Base-by-base conservation (phyloP, 2,113 vertebrate species). In the Neoarius graeffei region DNA sequence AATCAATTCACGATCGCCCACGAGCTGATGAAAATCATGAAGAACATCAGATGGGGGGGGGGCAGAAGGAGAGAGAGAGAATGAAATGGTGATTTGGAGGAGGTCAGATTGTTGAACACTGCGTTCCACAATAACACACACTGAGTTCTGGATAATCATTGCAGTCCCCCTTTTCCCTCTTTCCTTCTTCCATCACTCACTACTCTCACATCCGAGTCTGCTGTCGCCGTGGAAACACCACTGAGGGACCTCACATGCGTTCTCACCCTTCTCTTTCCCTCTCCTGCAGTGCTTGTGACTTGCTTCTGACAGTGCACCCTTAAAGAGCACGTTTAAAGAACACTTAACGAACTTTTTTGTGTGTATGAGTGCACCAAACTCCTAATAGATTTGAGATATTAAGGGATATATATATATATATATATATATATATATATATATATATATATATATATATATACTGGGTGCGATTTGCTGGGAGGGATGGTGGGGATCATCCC, bases 131-230 rank as follows among this genome's bases (percentile, higher is more conserved):
- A 5, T 60, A 62, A 59, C 81, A 42, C 56, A 25, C 81, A 82
- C 56, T 42, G 57, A 48, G 30, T 54, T 52, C 48, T 67, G 48
- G 23, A 8, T 67, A 54, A 84, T 84, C 20, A 67, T 62, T 50
- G 60, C 48, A 1, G 6, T 50, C 82, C 62, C 64, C 10, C 79
- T 69, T 71, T 71, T 66, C 81, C 10, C 25, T 54, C 79, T 54
- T 84, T 71, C n/a, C n/a, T 50, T 71, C 50, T 27, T 35, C 15
- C 66, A 54, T 84, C 64, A n/a, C 17, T 84, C 25, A 5, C 3
- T 30, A n/a, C n/a, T 35, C 83, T 84, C n/a, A 54, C 64, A 69
- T 56, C 48, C n/a, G 52, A 84, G n/a, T 84, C 83, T 71, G 66
- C 66, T 19, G 50, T 84, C 66, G 11, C 83, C 27, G 27, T 84